These are phyloP conservation scores for Echinarachnius parma DNA, from an alignment of 53 echinoderm and acorn worm genomes.

Conservation along the genomic window DNA sequence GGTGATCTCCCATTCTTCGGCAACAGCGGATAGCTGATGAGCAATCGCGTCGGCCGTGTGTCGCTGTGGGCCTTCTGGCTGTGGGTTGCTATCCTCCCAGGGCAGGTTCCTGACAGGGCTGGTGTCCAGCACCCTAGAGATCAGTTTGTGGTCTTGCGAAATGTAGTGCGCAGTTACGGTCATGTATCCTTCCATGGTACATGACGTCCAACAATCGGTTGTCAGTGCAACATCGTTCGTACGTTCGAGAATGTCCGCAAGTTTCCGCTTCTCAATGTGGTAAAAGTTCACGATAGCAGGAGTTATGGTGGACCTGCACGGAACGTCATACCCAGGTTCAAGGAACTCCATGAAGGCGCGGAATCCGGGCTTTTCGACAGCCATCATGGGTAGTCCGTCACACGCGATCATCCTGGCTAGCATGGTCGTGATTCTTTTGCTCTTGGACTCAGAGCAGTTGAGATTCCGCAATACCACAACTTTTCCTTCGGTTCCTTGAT, in stretches of 20 bases:
- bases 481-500: too few species aligned
- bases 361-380: constrained; percentile 29
- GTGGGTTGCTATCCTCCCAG: not conserved
- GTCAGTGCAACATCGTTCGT: constrained; percentile 25
- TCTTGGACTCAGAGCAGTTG: too few species aligned
- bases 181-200: constrained; percentile 27
- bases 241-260: constrained; percentile 5
- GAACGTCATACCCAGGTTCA: constrained; percentile 45
- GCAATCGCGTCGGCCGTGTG: constrained; percentile 45
- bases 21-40: constrained; percentile 22
- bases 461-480: too few species aligned
- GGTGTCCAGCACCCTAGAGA: constrained; percentile 38
- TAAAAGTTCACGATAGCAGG: constrained; percentile 16
- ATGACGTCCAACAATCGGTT: constrained; percentile 37
- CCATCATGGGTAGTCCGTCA: constrained; percentile 31
- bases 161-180: constrained; percentile 41
- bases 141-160: too few species aligned
- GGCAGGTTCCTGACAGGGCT: constrained; percentile 8
- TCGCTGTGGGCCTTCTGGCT: constrained; percentile 27
- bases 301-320: constrained; percentile 22
- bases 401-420: constrained; percentile 29
- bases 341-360: constrained; percentile 3
- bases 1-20: constrained; percentile 31
- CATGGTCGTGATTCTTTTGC: constrained; percentile 22
- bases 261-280: not conserved